Percentiles rank a stretch among this genome's conserved stretches.
These are phyloP conservation scores for Callyntrura guangdongensis DNA, from an alignment of 2,888 invertebrate genomes.

Conservation along the genomic window DNA sequence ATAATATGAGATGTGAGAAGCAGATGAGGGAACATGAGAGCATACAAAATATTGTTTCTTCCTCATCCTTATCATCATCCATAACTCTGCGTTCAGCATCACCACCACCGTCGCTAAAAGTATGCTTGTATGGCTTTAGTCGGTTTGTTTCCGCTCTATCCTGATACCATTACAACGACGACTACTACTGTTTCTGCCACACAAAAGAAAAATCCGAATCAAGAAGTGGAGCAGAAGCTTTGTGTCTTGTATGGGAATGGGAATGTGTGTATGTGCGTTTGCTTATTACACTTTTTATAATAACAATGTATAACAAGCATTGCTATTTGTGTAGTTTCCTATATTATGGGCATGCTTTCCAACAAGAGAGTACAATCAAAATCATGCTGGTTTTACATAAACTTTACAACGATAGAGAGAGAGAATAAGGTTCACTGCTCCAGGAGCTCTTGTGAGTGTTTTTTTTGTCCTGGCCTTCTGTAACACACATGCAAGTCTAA, in stretches of 20 bases:
- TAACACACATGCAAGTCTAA: background rate
- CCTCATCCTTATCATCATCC: constrained; percentile 19
- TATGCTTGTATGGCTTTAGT: constrained; percentile 12
- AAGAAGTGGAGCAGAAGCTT: constrained; percentile 69
- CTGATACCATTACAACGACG: no score
- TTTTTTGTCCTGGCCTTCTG: background rate
- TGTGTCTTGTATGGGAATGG: constrained; percentile 14
- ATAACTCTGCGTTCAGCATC: background rate
- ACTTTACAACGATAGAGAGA: constrained; percentile 1
- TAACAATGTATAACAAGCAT: background rate
- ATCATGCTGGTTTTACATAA: constrained; percentile 51
- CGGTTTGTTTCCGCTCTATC: constrained; percentile 17
- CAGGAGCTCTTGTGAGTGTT: constrained; percentile 17
- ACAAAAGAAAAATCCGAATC: constrained; percentile 57
- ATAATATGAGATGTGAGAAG: constrained; percentile 30
- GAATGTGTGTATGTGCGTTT: constrained; percentile 9
- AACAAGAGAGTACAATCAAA: constrained; percentile 54
- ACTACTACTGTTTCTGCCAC: background rate
- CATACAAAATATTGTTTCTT: background rate
- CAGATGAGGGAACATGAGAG: background rate
- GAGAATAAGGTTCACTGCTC: constrained; percentile 33
- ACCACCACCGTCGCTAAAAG: background rate
- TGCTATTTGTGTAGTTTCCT: background rate
- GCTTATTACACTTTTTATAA: background rate
- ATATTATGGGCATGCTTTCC: background rate